Conservation (phyloP, 2,113 vertebrate genomes). For the Heptranchias perlo region DNA sequence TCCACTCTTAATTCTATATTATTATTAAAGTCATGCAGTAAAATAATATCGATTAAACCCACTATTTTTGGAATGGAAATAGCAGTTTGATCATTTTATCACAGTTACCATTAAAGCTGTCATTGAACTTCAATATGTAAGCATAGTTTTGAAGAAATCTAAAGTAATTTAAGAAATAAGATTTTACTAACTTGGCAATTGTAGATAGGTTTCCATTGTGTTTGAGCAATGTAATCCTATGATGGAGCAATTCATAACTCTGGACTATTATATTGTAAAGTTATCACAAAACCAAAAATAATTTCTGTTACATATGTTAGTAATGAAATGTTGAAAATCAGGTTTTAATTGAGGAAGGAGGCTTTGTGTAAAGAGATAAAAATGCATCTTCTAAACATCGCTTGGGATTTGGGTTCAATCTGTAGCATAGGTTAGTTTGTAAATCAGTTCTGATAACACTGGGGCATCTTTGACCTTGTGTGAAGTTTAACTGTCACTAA, state of each 20-base stretch:
- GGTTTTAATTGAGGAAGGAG: not conserved
- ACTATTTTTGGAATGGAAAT: not conserved
- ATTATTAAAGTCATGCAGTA: not conserved
- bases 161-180: not conserved
- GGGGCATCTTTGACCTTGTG: conserved; percentile 61
- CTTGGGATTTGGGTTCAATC: not conserved
- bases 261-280: not conserved
- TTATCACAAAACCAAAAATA: not conserved
- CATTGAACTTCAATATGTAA: not conserved
- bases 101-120: not conserved
- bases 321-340: not conserved
- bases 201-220: not conserved
- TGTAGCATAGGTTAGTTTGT: not conserved
- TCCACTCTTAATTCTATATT: not conserved
- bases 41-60: not conserved
- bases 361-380: not conserved
- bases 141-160: not conserved
- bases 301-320: not conserved
- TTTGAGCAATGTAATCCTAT: no score
- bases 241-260: not conserved
- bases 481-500: conserved; percentile 78
- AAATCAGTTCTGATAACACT: conserved; percentile 45
- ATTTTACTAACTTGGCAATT: not conserved
- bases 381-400: not conserved
- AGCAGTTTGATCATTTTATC: not conserved